Conservation (phyloP, 2,888 invertebrate genomes). For the Julus scanicus region DNA sequence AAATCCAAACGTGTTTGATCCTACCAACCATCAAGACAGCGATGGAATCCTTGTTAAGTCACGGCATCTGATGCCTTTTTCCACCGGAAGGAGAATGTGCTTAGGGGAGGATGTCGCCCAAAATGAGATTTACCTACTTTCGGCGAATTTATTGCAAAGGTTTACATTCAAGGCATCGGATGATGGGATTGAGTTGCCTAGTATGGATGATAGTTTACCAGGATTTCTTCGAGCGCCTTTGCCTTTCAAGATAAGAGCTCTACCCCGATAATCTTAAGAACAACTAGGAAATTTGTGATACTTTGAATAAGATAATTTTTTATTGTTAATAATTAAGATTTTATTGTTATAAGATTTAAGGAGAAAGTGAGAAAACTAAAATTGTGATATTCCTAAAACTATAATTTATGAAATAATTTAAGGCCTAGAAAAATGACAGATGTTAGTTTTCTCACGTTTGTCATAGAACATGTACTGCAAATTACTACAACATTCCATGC, state of each 20-base stretch:
- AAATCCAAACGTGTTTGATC: slow-evolving; percentile 72
- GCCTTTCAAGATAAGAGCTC: slow-evolving; percentile 5
- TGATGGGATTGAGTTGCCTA: neutral
- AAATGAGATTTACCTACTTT: slow-evolving; percentile 76
- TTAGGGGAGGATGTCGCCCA: slow-evolving; percentile 84
- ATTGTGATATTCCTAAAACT: no score
- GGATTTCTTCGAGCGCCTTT: slow-evolving; percentile 29
- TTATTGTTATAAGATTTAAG: no score
- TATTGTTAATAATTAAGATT: no score
- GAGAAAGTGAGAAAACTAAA: no score
- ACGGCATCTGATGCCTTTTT: neutral
- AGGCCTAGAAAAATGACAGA: no score
- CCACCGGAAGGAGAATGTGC: slow-evolving; percentile 77
- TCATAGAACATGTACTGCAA: no score
- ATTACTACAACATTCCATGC: no score
- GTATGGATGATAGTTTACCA: neutral
- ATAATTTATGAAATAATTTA: no score
- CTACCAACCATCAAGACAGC: slow-evolving; percentile 75
- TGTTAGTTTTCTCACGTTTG: no score
- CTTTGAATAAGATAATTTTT: no score
- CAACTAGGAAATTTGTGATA: no score
- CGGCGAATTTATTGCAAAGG: slow-evolving; percentile 73
- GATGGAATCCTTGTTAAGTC: slow-evolving; percentile 67
- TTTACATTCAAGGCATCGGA: slow-evolving; percentile 67
- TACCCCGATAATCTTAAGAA: no score